Evolutionary conservation across 2,888 invertebrate genomes (phyloP), one percentile per base, ranked within the genome.

Genomic region (Lithosia quadra): DNA sequence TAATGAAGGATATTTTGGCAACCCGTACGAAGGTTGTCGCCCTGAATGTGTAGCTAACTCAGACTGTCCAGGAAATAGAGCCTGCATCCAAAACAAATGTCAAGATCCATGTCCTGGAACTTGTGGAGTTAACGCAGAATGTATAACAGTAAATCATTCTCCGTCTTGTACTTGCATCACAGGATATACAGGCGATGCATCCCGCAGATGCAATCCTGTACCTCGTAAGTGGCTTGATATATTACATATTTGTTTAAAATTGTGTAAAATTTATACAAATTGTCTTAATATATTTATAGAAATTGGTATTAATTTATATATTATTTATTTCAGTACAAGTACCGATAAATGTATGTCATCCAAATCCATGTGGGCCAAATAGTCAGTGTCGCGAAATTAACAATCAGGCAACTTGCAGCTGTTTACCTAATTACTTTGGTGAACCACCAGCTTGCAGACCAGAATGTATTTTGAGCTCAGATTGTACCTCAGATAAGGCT

Each of bases 11-110:
- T 96, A 97, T 85, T 96, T 96, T 78, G 98, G 98, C 72, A 97
- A 97, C 88, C 97, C 98, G 36, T 97, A 97, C 79, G 97, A 97
- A 90, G 96, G 97, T 28, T 97, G 97, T 88, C 95, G 97, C 61
- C 97, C 97, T 18, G 97, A 97, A 91, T 97, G 97, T 89, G 93
- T 96, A 0, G 88, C 96, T 57, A 96, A 97, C 85, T 96, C 97
- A 0, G 97, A 97, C 82, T 97, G 97, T 87, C 92, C 96, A 3
- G 96, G 96, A 55, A 96, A 97, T 84, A 96, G 95, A 85, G 97
- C 97, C 3, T 98, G 98, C 78, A 95, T 97, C 55, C 96, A 96
- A 76, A 96, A 96, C 80, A 97, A 97, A 90, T 98, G 98, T 86
- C 95, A 96, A 83, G 96, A 97, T 87, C 97, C 97, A 28, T 97